Conservation (phyloP, 2,888 invertebrate species). For the Chrysomela aeneicollis region DNA sequence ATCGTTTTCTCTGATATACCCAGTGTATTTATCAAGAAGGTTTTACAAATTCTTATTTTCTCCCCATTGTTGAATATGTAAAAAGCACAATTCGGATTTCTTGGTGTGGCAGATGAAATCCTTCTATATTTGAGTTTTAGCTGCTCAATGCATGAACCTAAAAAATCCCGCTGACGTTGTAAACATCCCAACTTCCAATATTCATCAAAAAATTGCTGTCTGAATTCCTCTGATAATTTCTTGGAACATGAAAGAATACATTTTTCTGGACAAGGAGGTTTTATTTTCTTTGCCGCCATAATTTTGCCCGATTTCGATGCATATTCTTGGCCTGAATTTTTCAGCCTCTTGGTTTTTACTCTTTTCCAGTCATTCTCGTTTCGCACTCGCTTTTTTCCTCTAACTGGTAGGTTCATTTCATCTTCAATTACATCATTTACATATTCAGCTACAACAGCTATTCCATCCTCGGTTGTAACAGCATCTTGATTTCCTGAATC, state of each 20-base stretch:
- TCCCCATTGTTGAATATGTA: background rate
- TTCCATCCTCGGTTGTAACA: too few species aligned
- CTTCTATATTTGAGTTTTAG: background rate
- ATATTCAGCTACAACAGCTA: too few species aligned
- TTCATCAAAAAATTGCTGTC: background rate
- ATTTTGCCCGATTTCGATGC: conserved; percentile 3
- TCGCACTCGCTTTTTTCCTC: background rate
- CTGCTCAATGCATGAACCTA: conserved; percentile 1
- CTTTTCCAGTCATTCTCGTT: conserved; percentile 5
- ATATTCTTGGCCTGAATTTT: conserved; percentile 17
- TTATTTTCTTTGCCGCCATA: background rate
- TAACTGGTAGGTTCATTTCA: too few species aligned
- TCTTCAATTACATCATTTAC: too few species aligned
- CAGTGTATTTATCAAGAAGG: conserved; percentile 7
- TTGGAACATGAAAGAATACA: conserved; percentile 4
- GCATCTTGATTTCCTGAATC: too few species aligned
- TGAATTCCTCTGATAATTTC: background rate
- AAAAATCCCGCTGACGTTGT: conserved; percentile 5
- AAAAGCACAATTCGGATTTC: conserved; percentile 5
- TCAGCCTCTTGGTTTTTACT: conserved; percentile 11
- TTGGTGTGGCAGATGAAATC: background rate
- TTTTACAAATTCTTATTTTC: background rate
- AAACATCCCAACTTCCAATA: conserved; percentile 1
- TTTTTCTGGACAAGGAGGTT: background rate
- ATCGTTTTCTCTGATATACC: conserved; percentile 11